Base-by-base conservation (phyloP, 92 coral and sea anemone species). In the Pocillopora meandrina region DNA sequence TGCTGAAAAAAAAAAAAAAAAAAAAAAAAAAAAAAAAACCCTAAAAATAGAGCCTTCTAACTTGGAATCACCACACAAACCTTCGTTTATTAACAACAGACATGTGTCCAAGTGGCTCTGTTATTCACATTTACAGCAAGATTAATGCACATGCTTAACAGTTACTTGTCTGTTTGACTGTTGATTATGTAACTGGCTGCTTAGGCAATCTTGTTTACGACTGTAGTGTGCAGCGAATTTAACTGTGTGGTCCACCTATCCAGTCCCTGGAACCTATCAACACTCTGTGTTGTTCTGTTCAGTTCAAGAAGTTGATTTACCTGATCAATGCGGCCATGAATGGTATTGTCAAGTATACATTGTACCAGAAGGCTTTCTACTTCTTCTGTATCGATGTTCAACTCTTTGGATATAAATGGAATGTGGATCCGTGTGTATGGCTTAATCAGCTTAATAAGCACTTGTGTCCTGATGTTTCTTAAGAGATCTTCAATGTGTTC, bases 401-500 rank as follows among this genome's bases (percentile, higher is more conserved):
- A 77, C 80, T 96, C 99, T 91, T 96, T 95, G 18, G 99, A 96
- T 69, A 96, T 96, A 65, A 96, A 96, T 19, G 99, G 99, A 64
- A 96, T 96, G 58, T 96, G 99, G 66, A 96, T 96, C 83, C 99
- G 87, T 74, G 99, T 96, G 86, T 96, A 96, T 6, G 99, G 99
- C 91, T 97, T 97, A 89, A 97, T 97, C 65, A 97, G 93, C 82
- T 96, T 96, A 49, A 96, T 96, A 33, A 96, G 80, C 34, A 96
- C 99, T 89, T 96, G 99, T 19, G 99, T 96, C 65, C 99, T 78
- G 74, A 96, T 96, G 89, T 96, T 96, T 68, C 99, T 87, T 71
- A 96, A 86, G 70, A 96, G 92, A 91, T 96, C 99, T 87, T 97
- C 99, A 21, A 97, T 97, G 79, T 97, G 99, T 74, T 97, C 99